Conservation (phyloP, 1,140 invertebrate species). For the Sminthurides bifidus region DNA sequence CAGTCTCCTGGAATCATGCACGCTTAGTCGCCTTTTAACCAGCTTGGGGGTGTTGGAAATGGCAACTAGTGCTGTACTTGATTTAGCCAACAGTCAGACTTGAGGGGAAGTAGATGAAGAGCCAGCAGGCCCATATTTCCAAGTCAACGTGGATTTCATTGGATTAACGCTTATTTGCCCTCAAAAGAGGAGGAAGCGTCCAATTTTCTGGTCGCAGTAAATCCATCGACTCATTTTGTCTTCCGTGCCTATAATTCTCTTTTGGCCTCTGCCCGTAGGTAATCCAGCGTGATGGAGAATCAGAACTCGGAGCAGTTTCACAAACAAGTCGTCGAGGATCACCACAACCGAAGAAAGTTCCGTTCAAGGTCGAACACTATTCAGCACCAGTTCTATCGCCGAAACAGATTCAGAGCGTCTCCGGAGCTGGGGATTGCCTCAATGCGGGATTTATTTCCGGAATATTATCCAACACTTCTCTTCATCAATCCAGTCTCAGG, state of each 20-base stretch:
- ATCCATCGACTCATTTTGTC: not conserved
- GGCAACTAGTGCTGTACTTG: too few relatives aligned
- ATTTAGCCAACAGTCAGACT: too few relatives aligned
- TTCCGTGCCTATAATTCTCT: not conserved
- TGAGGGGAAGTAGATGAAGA: too few relatives aligned
- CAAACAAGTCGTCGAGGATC: not conserved
- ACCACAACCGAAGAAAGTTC: not conserved
- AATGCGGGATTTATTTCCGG: slow-evolving; percentile 25
- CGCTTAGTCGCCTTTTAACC: too few relatives aligned
- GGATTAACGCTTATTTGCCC: not conserved
- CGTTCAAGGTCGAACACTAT: slow-evolving; percentile 2
- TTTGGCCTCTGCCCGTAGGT: not conserved
- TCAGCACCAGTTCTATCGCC: slow-evolving; percentile 28
- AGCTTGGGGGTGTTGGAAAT: too few relatives aligned
- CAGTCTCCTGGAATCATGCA: too few relatives aligned
- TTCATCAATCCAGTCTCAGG: slow-evolving; percentile 37
- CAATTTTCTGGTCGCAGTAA: not conserved
- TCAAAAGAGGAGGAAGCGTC: not conserved
- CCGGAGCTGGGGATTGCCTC: slow-evolving; percentile 43
- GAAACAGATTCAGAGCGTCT: slow-evolving; percentile 40
- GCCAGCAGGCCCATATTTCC: too few relatives aligned
- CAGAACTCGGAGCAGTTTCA: too few relatives aligned
- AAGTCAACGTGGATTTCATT: not conserved
- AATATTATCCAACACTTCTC: slow-evolving; percentile 38
- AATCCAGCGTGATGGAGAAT: not conserved